These are phyloP conservation scores for Ammodytes dubius DNA, from an alignment of 2,113 vertebrate genomes.

Conservation along the genomic window DNA sequence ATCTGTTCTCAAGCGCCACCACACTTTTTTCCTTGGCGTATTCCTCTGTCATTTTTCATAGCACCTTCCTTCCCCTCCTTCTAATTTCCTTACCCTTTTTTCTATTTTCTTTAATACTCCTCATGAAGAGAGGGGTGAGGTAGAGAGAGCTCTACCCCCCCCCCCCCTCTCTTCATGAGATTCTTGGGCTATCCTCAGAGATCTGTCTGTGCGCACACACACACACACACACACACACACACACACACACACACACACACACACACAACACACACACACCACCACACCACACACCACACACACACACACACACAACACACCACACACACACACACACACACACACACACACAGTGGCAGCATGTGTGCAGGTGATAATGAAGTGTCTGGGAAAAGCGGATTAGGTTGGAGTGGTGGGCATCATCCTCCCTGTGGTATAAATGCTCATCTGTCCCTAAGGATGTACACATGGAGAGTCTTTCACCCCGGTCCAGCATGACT, in stretches of 20 bases:
- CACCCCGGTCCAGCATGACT: constrained; percentile 65
- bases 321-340: no score
- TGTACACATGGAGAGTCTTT: constrained; percentile 66
- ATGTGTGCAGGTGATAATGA: constrained; percentile 77
- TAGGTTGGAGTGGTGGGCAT: constrained; percentile 76
- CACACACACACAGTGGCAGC: constrained; percentile 66
- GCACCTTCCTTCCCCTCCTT: not conserved
- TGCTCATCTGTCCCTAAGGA: constrained; percentile 77
- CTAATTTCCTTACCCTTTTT: constrained; percentile 31
- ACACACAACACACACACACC: constrained; percentile 39
- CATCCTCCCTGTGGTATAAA: constrained; percentile 77
- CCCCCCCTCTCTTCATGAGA: constrained; percentile 37
- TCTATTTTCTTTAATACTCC: constrained; percentile 1
- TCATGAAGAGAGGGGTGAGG: no score
- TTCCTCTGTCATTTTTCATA: constrained; percentile 48
- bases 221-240: constrained; percentile 43
- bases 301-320: constrained; percentile 15
- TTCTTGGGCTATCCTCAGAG: constrained; percentile 61
- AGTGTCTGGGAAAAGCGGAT: constrained; percentile 82
- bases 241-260: not conserved
- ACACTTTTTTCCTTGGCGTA: constrained; percentile 38
- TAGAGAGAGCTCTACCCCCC: not conserved
- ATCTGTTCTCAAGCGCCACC: constrained; percentile 62
- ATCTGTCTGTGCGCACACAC: constrained; percentile 49
- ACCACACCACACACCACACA: no score